Evolutionary conservation across 2,888 invertebrate species (phyloP), one percentile per base, ranked within the genome.

Genomic region (Cantharis lateralis): DNA sequence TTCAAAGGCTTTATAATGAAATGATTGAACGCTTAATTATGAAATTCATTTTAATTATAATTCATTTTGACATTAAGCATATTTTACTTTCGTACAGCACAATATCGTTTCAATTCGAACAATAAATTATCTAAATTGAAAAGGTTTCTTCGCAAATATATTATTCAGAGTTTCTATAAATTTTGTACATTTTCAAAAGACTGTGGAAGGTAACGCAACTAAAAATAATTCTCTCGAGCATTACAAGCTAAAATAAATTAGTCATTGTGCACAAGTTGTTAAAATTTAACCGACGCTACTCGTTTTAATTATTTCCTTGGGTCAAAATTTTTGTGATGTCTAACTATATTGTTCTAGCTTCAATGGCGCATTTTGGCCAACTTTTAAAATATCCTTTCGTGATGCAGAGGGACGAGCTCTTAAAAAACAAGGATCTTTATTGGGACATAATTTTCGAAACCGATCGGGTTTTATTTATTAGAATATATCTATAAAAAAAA

Each of bases 1-100:
- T 70, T 70, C 62, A 24, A 70, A 48, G 13, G 15, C 32, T 71
- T 71, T 26, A 18, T 28, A 71, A 71, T 64, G 64, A 71, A 71
- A 64, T 64, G 71, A 71, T 28, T 48, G 48, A 48, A n/a, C 48
- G n/a, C 48, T 48, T 48, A 48, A 48, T 48, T 48, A 48, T 48
- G 48, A 48, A 48, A 48, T 48, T 48, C 48, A n/a, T 48, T 48
- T 48, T 48, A 48, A 48, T 48, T 48, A 48, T n/a, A 48, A n/a
- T 48, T 48, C 48, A 48, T 48, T 48, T 48, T 48, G 48, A n/a
- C 48, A 48, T 13, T n/a, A n/a, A n/a, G n/a, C n/a, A 48, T 48
- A 48, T 48, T 48, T 48, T 48, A 48, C 48, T 48, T 48, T 48
- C 48, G 5, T 48, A 48, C n/a, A 48, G n/a, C 48, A 48, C 48